Conservation (phyloP, 2,113 vertebrate genomes). For the Syngnathus typhle region DNA sequence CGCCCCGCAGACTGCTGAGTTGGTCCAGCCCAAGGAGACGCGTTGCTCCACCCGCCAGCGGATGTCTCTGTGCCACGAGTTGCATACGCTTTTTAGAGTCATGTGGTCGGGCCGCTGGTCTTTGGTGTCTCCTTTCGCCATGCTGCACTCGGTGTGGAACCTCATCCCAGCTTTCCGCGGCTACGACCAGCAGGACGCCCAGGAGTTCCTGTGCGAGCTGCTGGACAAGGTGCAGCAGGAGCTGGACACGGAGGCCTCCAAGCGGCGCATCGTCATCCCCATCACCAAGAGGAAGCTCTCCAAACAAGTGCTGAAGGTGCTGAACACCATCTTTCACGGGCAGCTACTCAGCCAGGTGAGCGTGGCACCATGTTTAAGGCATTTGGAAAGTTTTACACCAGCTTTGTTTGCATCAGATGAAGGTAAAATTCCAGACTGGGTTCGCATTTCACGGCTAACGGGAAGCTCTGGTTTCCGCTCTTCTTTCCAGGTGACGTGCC, state of each 20-base stretch:
- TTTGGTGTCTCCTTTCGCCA: conserved; percentile 94
- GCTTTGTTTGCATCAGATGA: too few species aligned
- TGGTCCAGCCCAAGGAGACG: conserved; percentile 89
- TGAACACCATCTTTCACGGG: conserved; percentile 98
- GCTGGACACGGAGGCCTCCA: conserved; percentile 88
- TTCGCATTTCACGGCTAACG: background rate
- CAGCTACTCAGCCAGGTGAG: conserved; percentile 98
- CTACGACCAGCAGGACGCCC: conserved; percentile 96
- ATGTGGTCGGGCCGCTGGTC: conserved; percentile 99
- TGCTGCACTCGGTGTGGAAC: conserved; percentile 98
- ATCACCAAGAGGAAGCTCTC: conserved; percentile 95
- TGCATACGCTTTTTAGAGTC: conserved; percentile 97
- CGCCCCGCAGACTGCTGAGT: conserved; percentile 76
- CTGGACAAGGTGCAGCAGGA: conserved; percentile 98
- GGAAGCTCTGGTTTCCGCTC: background rate
- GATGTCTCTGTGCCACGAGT: conserved; percentile 95
- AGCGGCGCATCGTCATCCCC: conserved; percentile 88
- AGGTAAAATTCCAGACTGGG: background rate
- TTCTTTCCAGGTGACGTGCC: conserved; percentile 83
- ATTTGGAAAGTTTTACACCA: too few species aligned
- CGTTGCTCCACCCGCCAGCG: conserved; percentile 83
- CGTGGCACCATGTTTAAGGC: background rate
- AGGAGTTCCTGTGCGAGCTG: conserved; percentile 96
- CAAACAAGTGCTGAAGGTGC: conserved; percentile 97
- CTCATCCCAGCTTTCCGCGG: conserved; percentile 94